Conservation (phyloP, 2,113 vertebrate genomes). For the Eubucco bourcierii region DNA sequence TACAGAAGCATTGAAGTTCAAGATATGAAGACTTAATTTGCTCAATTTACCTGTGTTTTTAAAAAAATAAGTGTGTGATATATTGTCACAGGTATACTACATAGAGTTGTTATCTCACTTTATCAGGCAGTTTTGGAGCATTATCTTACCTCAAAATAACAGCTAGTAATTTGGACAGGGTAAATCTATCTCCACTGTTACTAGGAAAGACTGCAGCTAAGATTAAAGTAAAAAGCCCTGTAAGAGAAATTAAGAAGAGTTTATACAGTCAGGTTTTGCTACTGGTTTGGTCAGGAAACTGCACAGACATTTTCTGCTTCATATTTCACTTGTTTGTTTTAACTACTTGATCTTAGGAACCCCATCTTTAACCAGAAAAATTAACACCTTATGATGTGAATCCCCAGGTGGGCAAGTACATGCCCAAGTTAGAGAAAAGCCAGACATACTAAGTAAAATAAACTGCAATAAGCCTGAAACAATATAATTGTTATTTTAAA, state of each 20-base stretch:
- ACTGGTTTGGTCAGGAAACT: not conserved
- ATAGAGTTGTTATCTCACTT: not conserved
- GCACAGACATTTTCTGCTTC: not conserved
- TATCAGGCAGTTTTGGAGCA: not conserved
- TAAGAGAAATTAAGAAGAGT: not conserved
- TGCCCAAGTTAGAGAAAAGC: not conserved
- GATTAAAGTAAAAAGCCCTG: slow-evolving; percentile 95
- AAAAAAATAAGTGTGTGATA: not conserved
- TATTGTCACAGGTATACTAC: not conserved
- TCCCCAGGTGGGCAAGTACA: not conserved
- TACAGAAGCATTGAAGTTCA: not conserved
- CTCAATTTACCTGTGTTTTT: not conserved
- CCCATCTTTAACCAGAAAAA: not conserved
- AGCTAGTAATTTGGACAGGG: slow-evolving; percentile 92
- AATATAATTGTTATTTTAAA: not conserved
- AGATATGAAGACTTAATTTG: not conserved
- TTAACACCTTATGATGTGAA: not conserved
- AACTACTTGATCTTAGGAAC: not conserved
- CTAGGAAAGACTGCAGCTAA: slow-evolving; percentile 94
- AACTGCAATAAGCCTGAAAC: not conserved
- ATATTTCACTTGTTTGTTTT: not conserved
- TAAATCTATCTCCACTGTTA: slow-evolving; percentile 96
- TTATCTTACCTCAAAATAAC: slow-evolving; percentile 89
- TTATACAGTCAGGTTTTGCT: not conserved
- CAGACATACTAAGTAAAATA: not conserved